A percentile compares a stretch with the other conserved stretches of the same genome.
Evolutionary conservation across 2,797 vertebrate genomes (phyloP).

Genomic region (Selene dorsalis): DNA sequence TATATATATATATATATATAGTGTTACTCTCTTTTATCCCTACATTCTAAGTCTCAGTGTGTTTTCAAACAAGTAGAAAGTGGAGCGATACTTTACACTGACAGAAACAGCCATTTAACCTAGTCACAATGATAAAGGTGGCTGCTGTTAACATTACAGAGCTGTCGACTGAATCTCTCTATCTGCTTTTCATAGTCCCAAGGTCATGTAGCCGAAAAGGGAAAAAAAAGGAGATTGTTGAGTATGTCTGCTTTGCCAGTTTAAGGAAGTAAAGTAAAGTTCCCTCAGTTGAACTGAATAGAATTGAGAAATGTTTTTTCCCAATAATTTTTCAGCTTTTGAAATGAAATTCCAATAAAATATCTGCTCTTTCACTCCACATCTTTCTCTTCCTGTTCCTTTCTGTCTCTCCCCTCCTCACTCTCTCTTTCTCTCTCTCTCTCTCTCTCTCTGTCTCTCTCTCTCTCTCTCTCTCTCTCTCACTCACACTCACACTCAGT

Average conservation of each 20-base stretch:
- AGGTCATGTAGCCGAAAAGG: constrained; percentile 17
- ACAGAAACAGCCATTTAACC: constrained; percentile 11
- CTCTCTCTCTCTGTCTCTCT: not conserved
- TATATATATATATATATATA: not conserved
- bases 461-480: not conserved
- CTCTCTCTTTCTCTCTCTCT: not conserved
- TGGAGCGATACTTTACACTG: not conserved
- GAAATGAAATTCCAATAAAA: constrained; percentile 37
- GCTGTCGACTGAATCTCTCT: not conserved
- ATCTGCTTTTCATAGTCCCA: constrained; percentile 12
- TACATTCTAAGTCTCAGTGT: not conserved
- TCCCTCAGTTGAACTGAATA: constrained; percentile 7
- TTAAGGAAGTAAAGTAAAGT: not conserved
- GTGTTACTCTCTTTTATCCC: not conserved
- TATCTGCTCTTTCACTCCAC: constrained; percentile 29
- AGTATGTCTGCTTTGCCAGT: not conserved
- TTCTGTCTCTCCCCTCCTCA: not conserved
- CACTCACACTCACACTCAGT: constrained; percentile 23
- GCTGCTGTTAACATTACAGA: constrained; percentile 17
- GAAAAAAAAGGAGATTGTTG: constrained; percentile 6
- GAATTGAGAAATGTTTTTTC: constrained; percentile 29
- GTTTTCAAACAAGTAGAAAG: constrained; percentile 11
- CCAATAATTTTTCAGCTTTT: constrained; percentile 9
- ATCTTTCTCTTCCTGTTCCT: not conserved
- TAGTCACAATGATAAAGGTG: constrained; percentile 7